Evolutionary conservation across 2,888 invertebrate species (phyloP).

Genomic region (Conus canariensis): DNA sequence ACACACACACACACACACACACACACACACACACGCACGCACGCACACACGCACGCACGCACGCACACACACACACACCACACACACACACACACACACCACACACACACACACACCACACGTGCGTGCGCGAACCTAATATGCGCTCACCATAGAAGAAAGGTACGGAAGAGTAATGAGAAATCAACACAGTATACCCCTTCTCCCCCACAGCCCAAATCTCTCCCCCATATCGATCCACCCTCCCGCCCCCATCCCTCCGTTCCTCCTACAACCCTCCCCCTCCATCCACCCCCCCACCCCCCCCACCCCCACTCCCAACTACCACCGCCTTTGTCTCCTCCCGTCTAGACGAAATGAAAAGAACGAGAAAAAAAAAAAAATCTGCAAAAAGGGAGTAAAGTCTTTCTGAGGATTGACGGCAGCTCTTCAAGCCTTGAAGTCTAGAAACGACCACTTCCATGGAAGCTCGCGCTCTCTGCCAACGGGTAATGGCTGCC

Average conservation of each 20-base stretch:
- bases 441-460: constrained; percentile 23
- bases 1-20: neutral
- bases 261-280: too few species aligned
- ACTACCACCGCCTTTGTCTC: too few species aligned
- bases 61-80: neutral
- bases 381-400: neutral
- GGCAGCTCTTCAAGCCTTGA: constrained; percentile 1
- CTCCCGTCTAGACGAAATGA: neutral
- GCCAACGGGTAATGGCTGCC: neutral
- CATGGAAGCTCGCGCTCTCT: constrained; percentile 1
- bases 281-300: too few species aligned
- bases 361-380: neutral
- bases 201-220: too few species aligned
- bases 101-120: neutral
- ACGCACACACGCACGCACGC: neutral
- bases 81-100: neutral
- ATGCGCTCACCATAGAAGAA: too few species aligned
- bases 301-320: too few species aligned
- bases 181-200: too few species aligned
- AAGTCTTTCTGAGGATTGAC: constrained; percentile 5
- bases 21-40: neutral
- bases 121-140: too few species aligned
- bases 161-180: too few species aligned
- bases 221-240: too few species aligned
- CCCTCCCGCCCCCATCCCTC: too few species aligned